These are phyloP conservation scores for Caenorhabditis macrosperma DNA, from an alignment of 2,888 invertebrate species.

Conservation along the genomic window DNA sequence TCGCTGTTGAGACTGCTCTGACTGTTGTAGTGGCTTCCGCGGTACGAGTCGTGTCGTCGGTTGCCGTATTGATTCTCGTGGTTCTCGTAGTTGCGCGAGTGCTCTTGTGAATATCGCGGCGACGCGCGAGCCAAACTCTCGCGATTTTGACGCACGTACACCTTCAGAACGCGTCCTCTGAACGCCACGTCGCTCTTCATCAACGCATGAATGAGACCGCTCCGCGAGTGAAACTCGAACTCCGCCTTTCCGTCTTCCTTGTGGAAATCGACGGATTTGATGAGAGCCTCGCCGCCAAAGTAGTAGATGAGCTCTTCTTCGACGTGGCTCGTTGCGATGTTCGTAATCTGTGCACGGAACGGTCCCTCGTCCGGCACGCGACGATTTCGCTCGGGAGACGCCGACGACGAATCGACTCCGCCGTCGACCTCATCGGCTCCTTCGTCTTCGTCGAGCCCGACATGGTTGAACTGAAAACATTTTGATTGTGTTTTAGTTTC, in stretches of 20 bases:
- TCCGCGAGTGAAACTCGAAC: slow-evolving; percentile 26
- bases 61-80: slow-evolving; percentile 23
- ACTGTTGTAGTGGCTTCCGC: slow-evolving; percentile 45
- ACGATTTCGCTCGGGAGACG: slow-evolving; percentile 32
- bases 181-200: slow-evolving; percentile 23
- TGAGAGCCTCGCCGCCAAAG: slow-evolving; percentile 42
- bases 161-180: slow-evolving; percentile 33
- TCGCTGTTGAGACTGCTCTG: slow-evolving; percentile 55
- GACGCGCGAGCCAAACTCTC: slow-evolving; percentile 21
- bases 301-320: slow-evolving; percentile 53
- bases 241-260: slow-evolving; percentile 39
- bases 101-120: slow-evolving; percentile 11
- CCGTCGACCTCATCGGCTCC: slow-evolving; percentile 33
- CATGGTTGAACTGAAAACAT: neutral
- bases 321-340: slow-evolving; percentile 32
- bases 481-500: neutral
- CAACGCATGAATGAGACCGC: slow-evolving; percentile 27
- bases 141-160: slow-evolving; percentile 36
- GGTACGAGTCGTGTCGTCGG: neutral
- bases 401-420: neutral
- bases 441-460: neutral
- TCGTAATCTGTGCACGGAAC: slow-evolving; percentile 47
- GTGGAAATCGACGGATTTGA: slow-evolving; percentile 20
- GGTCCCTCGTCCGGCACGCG: slow-evolving; percentile 35
- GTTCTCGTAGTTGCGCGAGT: slow-evolving; percentile 26